A percentile compares a stretch with the other conserved stretches of the same genome.
Evolutionary conservation across 1,140 invertebrate genomes (phyloP).

Genomic region (Drosophila quadrilineata): DNA sequence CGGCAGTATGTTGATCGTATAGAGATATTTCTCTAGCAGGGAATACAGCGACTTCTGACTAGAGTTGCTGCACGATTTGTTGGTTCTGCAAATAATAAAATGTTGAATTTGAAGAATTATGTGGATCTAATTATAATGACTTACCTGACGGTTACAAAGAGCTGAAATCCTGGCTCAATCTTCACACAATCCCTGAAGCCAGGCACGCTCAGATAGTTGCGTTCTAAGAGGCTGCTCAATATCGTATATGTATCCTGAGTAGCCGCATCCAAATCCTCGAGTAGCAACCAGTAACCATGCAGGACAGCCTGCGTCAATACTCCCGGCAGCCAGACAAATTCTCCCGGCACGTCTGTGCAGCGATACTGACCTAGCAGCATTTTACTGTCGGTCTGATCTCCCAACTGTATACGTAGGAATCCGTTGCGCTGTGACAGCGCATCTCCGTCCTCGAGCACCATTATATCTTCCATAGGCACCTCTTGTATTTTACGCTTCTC

Average conservation of each 20-base stretch:
- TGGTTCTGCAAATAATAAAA: conserved; percentile 81
- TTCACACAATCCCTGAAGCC: conserved; percentile 91
- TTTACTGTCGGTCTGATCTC: conserved; percentile 99
- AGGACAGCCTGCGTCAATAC: conserved; percentile 94
- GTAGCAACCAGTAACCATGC: conserved; percentile 94
- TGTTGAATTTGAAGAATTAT: not conserved
- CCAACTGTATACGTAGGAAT: conserved; percentile 90
- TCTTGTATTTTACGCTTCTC: conserved; percentile 47
- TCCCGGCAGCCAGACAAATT: conserved; percentile 98
- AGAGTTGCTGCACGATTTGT: conserved; percentile 81
- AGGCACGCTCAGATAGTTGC: conserved; percentile 90
- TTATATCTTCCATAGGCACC: conserved; percentile 25
- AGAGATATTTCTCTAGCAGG: conserved; percentile 91
- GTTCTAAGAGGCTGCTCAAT: conserved; percentile 92
- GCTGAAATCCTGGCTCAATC: conserved; percentile 91
- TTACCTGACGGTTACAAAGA: conserved; percentile 95
- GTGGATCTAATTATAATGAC: not conserved
- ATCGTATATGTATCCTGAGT: conserved; percentile 95
- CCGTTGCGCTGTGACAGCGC: conserved; percentile 49
- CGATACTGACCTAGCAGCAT: conserved; percentile 96
- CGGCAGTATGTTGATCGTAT: conserved; percentile 91
- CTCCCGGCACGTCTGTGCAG: conserved; percentile 97
- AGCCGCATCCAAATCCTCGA: conserved; percentile 98
- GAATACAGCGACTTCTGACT: conserved; percentile 85
- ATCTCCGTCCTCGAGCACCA: conserved; percentile 40